Conservation (phyloP, 2,113 vertebrate genomes). For the Hippoglossus stenolepis region DNA sequence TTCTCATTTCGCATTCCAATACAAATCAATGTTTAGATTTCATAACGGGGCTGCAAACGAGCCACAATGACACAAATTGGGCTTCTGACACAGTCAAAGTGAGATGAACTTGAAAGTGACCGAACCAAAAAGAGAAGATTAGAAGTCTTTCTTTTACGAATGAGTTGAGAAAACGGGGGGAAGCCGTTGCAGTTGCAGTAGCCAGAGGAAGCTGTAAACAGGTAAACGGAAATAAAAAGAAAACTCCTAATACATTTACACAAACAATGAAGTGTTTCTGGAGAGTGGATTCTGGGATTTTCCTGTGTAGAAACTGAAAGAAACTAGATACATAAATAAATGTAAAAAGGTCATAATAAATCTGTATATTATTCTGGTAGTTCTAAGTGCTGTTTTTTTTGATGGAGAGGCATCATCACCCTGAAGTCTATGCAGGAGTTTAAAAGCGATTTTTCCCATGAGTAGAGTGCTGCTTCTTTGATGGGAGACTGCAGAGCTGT, state of each 20-base stretch:
- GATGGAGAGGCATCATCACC: conserved; percentile 60
- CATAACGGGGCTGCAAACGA: conserved; percentile 15
- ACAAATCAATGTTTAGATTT: conserved; percentile 12
- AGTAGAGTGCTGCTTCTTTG: conserved; percentile 38
- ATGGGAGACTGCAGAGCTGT: conserved; percentile 14
- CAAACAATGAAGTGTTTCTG: too few relatives aligned
- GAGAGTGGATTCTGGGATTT: too few relatives aligned
- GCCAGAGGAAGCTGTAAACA: too few relatives aligned
- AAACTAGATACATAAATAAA: conserved; percentile 65
- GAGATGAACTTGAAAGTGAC: conserved; percentile 22
- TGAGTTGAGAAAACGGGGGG: not conserved
- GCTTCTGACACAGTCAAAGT: not conserved
- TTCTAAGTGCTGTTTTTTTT: conserved; percentile 51
- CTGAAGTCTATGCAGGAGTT: conserved; percentile 45
- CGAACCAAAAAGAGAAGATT: not conserved
- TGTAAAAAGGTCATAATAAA: conserved; percentile 63
- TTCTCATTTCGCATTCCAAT: conserved; percentile 26
- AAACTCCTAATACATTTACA: too few relatives aligned
- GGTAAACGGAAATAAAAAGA: too few relatives aligned
- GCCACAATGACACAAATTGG: not conserved
- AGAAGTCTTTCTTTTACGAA: conserved; percentile 12
- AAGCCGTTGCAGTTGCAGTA: too few relatives aligned
- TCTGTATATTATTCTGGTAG: conserved; percentile 45
- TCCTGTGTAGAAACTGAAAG: not conserved
- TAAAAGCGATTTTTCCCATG: conserved; percentile 28